Percentiles rank a stretch among this genome's conserved stretches.
phyloP scores from a whole-genome alignment of 2,888 invertebrate species.

The Aproaerema taeniolella region DNA sequence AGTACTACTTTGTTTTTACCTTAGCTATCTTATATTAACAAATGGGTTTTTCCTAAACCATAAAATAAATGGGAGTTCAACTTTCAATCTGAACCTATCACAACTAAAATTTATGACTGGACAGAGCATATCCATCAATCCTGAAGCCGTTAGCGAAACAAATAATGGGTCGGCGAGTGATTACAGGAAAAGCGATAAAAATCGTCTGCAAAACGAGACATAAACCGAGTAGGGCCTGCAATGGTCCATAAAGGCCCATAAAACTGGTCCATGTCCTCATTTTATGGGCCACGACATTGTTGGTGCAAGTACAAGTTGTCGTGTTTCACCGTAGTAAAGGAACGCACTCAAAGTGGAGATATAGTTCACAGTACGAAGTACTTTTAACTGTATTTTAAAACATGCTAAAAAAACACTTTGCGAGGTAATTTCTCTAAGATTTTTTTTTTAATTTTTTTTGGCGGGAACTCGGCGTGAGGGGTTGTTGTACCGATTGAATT shows the following conservation, averaged over 20 bases:
- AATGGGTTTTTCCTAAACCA: too few species aligned
- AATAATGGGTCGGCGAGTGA: slow-evolving; percentile 12
- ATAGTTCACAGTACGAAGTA: slow-evolving; percentile 9
- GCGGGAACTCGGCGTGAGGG: too few species aligned
- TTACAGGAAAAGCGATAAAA: slow-evolving; percentile 35
- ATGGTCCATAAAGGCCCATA: slow-evolving; percentile 62
- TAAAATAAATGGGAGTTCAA: too few species aligned
- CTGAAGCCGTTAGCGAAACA: slow-evolving; percentile 7
- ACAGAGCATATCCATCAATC: not conserved
- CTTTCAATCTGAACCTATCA: too few species aligned
- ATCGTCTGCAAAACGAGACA: slow-evolving; percentile 41
- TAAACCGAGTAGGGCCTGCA: slow-evolving; percentile 50
- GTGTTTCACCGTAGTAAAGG: slow-evolving; percentile 12
- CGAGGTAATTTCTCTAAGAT: too few species aligned
- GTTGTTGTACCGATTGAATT: too few species aligned
- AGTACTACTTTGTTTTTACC: too few species aligned
- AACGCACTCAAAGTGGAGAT: slow-evolving; percentile 9
- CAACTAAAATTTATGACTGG: not conserved
- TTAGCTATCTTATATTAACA: too few species aligned
- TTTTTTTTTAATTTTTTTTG: too few species aligned
- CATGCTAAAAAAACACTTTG: too few species aligned
- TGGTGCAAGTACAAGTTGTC: slow-evolving; percentile 27
- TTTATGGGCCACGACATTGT: slow-evolving; percentile 59
- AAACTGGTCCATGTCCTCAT: slow-evolving; percentile 50
- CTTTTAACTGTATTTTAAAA: too few species aligned